Evolutionary conservation across 2,113 vertebrate species (phyloP).

Genomic region (Nothoprocta perdicaria): DNA sequence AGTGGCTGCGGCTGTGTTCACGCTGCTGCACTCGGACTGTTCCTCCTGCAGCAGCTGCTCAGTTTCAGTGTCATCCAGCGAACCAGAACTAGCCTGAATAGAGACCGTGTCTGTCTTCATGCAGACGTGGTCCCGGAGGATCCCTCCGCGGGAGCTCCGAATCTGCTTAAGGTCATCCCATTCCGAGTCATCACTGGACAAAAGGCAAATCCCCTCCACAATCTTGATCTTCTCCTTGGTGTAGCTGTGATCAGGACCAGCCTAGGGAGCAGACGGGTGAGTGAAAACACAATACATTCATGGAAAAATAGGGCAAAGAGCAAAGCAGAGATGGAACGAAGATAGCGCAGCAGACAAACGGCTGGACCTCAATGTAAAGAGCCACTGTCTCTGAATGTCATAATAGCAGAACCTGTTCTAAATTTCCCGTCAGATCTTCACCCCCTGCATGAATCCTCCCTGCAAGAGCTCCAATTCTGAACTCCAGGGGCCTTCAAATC

Average conservation of each 20-base stretch:
- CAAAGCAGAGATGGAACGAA: slow-evolving; percentile 25
- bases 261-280: slow-evolving; percentile 73
- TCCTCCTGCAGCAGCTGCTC: slow-evolving; percentile 97
- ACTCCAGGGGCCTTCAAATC: background rate
- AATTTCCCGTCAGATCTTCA: background rate
- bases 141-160: slow-evolving; percentile 89
- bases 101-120: slow-evolving; percentile 97
- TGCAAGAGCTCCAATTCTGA: background rate
- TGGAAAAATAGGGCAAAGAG: background rate
- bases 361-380: background rate
- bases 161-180: slow-evolving; percentile 98
- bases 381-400: background rate
- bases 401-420: background rate
- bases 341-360: slow-evolving; percentile 37
- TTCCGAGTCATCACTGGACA: slow-evolving; percentile 91
- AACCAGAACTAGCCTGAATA: slow-evolving; percentile 94
- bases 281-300: background rate
- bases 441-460: fast-evolving
- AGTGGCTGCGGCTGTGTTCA: slow-evolving; percentile 84
- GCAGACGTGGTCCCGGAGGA: slow-evolving; percentile 92
- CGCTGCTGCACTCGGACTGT: slow-evolving; percentile 94
- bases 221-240: slow-evolving; percentile 98
- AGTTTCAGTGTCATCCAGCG: slow-evolving; percentile 93
- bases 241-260: slow-evolving; percentile 87
- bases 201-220: slow-evolving; percentile 95